A percentile compares a stretch with the other conserved stretches of the same genome.
Evolutionary conservation across 2,888 invertebrate species (phyloP).

Genomic region (Cyrtodaria siliqua): DNA sequence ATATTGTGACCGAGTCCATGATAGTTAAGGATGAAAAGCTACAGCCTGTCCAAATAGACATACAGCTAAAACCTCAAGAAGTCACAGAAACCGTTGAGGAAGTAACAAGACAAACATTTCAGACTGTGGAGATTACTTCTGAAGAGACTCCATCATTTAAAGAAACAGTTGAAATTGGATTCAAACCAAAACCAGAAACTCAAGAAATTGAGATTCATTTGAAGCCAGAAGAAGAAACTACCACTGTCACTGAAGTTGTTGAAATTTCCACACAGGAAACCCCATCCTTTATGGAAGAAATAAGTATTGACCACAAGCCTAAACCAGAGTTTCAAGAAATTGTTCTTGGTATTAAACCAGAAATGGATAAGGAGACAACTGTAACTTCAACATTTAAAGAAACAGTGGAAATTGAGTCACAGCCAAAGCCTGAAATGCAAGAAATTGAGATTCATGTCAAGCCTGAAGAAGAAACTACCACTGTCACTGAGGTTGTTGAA

Average conservation of each 20-base stretch:
- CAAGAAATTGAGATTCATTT: neutral
- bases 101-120: conserved; percentile 18
- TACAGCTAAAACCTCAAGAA: conserved; percentile 14
- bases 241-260: neutral
- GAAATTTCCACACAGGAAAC: too few species aligned
- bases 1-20: conserved; percentile 4
- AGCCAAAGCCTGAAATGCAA: neutral
- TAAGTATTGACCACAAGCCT: conserved; percentile 33
- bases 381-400: conserved; percentile 2
- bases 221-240: conserved; percentile 17
- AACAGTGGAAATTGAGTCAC: neutral
- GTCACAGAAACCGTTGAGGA: neutral
- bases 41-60: conserved; percentile 8
- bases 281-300: conserved; percentile 17
- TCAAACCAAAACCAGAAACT: conserved; percentile 28
- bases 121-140: conserved; percentile 30
- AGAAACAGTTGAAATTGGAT: conserved; percentile 38
- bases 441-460: neutral
- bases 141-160: conserved; percentile 29
- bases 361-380: conserved; percentile 3
- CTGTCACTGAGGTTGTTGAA: neutral
- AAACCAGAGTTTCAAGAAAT: conserved; percentile 10
- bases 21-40: neutral
- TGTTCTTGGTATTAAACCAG: conserved; percentile 12
- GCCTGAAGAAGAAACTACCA: neutral